Evolutionary conservation across 2,888 invertebrate genomes (phyloP), one percentile per base, ranked within the genome.

Genomic region (Conchocele bisecta): DNA sequence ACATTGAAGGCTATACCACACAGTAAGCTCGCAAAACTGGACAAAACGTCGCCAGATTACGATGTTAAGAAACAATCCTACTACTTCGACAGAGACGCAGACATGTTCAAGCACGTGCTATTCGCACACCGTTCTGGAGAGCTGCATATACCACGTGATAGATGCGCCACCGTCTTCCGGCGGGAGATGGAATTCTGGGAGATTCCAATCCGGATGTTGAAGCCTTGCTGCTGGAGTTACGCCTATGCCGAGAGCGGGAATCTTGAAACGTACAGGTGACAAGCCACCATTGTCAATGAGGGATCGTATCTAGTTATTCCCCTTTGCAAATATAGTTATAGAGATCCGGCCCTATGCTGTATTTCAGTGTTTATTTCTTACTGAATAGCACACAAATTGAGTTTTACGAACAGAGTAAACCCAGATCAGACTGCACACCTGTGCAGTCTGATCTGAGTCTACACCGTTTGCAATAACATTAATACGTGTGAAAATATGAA

Each of bases 61-160:
- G 58, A 73, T 44, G 20, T 24, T n/a, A 24, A 42, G 26, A 41
- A 29, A 11, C 24, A 58, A 4, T 64, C 53, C 22, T 71, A 63
- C 53, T 66, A 53, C 31, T 79, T 76, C 56, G 74, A 79, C 56
- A 61, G 71, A 37, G 76, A 76, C 26, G 68, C 79, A 2, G 37
- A 41, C 11, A 26, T 66, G 17, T 76, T 79, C 42, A 58, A 63
- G 22, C 59, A 68, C 22, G 69, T 79, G 15, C 59, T 79, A n/a
- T 69, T 75, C 54, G 51, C 60, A 17, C 59, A 72, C 24, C 29
- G 58, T 6, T 50, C 56, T 26, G 64, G 72, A 15, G 54, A 63
- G 17, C 24, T 79, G 2, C 79, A 79, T 51, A 53, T 64, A 7
- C 72, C 76, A 6, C 69, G 59, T 39, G 63, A 67, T 46, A 48